Percentiles rank a stretch among this genome's conserved stretches.
These are phyloP conservation scores for Bufo gargarizans DNA, from an alignment of 2,113 vertebrate genomes.

Conservation along the genomic window DNA sequence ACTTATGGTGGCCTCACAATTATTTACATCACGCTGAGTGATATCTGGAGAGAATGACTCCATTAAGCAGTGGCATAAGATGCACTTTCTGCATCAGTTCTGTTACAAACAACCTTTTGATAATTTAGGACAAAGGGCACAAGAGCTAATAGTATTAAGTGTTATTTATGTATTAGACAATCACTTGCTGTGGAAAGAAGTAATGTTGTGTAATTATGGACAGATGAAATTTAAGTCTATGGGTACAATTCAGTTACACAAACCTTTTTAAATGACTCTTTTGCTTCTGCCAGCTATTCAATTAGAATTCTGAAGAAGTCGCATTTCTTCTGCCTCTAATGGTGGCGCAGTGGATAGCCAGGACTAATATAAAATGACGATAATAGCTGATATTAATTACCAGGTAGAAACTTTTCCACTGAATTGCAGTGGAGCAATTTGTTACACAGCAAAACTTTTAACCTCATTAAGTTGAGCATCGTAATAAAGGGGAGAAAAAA, in stretches of 20 bases:
- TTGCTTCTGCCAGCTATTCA: constrained; percentile 37
- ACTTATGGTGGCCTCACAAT: neutral
- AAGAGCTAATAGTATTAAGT: constrained; percentile 38
- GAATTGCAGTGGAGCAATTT: constrained; percentile 27
- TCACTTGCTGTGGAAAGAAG: constrained; percentile 18
- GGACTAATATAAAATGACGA: constrained; percentile 23
- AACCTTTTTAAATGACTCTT: constrained; percentile 34
- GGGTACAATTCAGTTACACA: constrained; percentile 26
- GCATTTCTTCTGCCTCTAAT: constrained; percentile 28
- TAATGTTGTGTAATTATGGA: constrained; percentile 34
- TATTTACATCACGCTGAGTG: constrained; percentile 8
- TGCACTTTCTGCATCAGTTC: constrained; percentile 1
- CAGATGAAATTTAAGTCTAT: constrained; percentile 37
- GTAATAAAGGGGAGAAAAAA: constrained; percentile 19
- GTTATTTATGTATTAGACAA: constrained; percentile 42
- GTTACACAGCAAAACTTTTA: constrained; percentile 54
- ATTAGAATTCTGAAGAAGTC: constrained; percentile 48
- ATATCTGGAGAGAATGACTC: neutral
- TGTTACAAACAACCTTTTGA: constrained; percentile 27
- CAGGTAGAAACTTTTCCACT: constrained; percentile 47
- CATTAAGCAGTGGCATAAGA: constrained; percentile 25
- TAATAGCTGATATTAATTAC: constrained; percentile 56
- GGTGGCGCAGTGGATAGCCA: constrained; percentile 19
- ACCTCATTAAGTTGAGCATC: constrained; percentile 56
- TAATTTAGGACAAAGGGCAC: constrained; percentile 10